These are phyloP conservation scores for Dendrocincla tyrannina DNA, from an alignment of 2,797 vertebrate genomes.

Conservation along the genomic window DNA sequence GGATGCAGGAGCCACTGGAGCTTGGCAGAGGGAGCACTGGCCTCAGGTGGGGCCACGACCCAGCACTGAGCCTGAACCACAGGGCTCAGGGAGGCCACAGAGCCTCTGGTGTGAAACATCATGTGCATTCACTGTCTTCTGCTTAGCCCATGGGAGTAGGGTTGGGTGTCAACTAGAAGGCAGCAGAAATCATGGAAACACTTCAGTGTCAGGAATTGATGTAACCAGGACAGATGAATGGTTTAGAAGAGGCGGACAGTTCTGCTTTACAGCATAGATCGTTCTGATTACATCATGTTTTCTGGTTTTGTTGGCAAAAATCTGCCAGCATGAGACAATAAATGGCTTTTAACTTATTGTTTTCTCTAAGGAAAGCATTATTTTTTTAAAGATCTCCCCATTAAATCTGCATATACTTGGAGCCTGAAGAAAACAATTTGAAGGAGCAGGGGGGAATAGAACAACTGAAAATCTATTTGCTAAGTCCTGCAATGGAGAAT, in stretches of 20 bases:
- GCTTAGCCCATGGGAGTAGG: neutral
- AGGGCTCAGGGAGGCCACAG: neutral
- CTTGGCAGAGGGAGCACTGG: neutral
- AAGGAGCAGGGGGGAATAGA: neutral
- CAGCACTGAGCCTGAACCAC: neutral
- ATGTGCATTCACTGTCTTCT: neutral
- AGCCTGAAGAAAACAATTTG: slow-evolving; percentile 39
- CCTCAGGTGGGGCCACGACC: neutral
- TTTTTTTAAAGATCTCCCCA: slow-evolving; percentile 45
- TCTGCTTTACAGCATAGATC: neutral
- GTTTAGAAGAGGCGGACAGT: neutral
- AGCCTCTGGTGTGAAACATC: neutral
- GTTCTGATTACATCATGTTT: neutral
- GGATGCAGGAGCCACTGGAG: neutral
- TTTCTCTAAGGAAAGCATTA: slow-evolving; percentile 36
- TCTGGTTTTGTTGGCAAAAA: slow-evolving; percentile 53
- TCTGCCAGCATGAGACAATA: neutral
- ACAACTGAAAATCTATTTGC: neutral
- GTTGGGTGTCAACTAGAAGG: neutral
- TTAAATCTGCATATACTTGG: slow-evolving; percentile 59
- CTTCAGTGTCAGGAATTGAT: neutral
- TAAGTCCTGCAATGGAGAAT: neutral
- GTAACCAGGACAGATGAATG: neutral
- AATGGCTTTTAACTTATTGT: slow-evolving; percentile 43
- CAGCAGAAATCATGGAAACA: neutral